phyloP scores from a whole-genome alignment of 2,113 vertebrate species.

The Pseudorectes ferrugineus region DNA sequence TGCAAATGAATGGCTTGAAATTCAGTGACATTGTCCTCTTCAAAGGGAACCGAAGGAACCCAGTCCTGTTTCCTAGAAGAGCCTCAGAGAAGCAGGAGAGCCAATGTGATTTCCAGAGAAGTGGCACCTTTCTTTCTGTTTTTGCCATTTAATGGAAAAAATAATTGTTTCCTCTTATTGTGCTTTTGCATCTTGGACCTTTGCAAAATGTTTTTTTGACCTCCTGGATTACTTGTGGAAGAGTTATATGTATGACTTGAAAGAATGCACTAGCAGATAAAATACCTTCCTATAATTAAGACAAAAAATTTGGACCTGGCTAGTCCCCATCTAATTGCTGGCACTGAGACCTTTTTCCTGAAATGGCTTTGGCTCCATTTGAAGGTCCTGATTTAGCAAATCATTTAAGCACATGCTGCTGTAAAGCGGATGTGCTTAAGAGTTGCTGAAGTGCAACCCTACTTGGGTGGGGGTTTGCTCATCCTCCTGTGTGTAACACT shows the following conservation, averaged over 20 bases:
- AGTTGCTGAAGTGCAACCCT: neutral
- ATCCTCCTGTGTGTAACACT: neutral
- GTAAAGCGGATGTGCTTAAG: neutral
- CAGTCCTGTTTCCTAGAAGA: conserved; percentile 40
- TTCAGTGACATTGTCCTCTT: conserved; percentile 33
- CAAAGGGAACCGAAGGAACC: neutral
- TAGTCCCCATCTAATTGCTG: neutral
- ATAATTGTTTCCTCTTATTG: neutral
- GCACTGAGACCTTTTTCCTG: neutral
- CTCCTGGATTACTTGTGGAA: neutral
- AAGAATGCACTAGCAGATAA: neutral
- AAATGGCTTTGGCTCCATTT: neutral
- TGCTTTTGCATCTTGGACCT: neutral
- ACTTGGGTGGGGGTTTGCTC: neutral
- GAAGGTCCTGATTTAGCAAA: neutral
- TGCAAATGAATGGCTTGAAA: conserved; percentile 52
- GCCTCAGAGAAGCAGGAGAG: neutral
- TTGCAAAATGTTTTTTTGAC: neutral
- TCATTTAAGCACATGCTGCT: neutral
- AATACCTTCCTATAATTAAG: neutral
- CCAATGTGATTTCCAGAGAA: conserved; percentile 20
- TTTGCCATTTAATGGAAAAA: neutral
- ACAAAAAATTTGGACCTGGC: neutral
- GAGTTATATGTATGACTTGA: neutral
- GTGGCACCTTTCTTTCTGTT: neutral